Evolutionary conservation across 2,888 invertebrate species (phyloP), one percentile per base, ranked within the genome.

Genomic region (Pseudolycoriella hygida): DNA sequence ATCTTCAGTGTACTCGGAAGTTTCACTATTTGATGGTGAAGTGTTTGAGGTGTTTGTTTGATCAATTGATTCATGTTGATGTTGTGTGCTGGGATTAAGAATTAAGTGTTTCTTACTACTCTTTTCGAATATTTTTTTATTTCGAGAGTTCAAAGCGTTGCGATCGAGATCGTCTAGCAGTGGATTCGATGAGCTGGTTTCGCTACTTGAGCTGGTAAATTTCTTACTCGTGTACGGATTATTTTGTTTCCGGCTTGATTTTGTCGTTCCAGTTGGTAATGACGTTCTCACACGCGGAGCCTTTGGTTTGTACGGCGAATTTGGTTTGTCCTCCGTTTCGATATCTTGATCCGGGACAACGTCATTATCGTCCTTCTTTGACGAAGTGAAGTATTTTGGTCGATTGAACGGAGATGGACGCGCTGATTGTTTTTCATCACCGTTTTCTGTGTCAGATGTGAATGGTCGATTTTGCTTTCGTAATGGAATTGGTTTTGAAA

Each of bases 121-220:
- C 48, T 62, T 65, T 49, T 64, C 60, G 50, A 71, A 72, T 42
- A 72, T 60, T 54, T 70, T 69, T 52, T 69, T 72, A 50, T 72
- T 72, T 50, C 70, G 63, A 32, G 66, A 67, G 57, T 67, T 70
- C 17, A 71, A 54, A 8, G 68, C 69, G 53, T 70, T 68, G 30
- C 67, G 62, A 50, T 71, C 65, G 6, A 69, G 55, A 45, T 67
- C 67, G 50, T 66, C 65, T 30, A 62, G 57, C 44, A 51, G 51
- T 6, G 60, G 55, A n/a, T 47, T 45, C 37, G 48, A 38, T 43
- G 59, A 59, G 2, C 57, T 58, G 17, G 54, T 51, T 19, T 42
- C 43, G 12, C 8, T 37, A 34, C 58, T 58, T 1, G 54, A 54
- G 14, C 55, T 57, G 3, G 53, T 52, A 48, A 62, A 62, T 51